These are phyloP conservation scores for Tapera naevia DNA, from an alignment of 2,797 vertebrate species.

Conservation along the genomic window DNA sequence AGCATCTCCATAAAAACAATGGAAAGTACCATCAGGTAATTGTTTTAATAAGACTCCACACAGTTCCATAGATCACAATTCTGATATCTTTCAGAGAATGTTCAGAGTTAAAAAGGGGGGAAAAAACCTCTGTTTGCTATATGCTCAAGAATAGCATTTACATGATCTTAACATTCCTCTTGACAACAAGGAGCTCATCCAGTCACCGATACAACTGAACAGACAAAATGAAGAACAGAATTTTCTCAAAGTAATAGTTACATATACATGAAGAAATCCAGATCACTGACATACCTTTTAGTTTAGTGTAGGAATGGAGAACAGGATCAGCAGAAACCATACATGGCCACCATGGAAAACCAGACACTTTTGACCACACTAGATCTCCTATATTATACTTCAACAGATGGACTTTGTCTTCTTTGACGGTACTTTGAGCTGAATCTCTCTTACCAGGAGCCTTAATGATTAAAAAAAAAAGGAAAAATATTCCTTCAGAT, in stretches of 20 bases:
- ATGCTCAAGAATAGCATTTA: not conserved
- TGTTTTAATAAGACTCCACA: not conserved
- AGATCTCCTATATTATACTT: slow-evolving; percentile 87
- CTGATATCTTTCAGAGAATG: not conserved
- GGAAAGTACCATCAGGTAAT: not conserved
- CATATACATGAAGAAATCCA: not conserved
- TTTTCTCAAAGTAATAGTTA: not conserved
- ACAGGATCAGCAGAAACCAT: slow-evolving; percentile 94
- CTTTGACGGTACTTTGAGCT: slow-evolving; percentile 51
- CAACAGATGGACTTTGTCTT: slow-evolving; percentile 61
- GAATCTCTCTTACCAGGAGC: slow-evolving; percentile 69
- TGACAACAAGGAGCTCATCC: not conserved
- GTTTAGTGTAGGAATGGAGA: slow-evolving; percentile 85
- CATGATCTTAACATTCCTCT: not conserved
- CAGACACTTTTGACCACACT: slow-evolving; percentile 96
- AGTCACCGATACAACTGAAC: not conserved
- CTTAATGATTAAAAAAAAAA: slow-evolving; percentile 43
- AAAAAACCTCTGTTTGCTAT: not conserved
- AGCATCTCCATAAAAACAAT: not conserved
- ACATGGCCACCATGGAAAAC: slow-evolving; percentile 98
- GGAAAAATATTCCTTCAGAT: not conserved
- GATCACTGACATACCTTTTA: slow-evolving; percentile 82
- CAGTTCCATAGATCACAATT: not conserved
- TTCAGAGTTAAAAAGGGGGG: not conserved
- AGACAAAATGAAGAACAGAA: not conserved